These are phyloP conservation scores for Palaemon carinicauda DNA, from an alignment of 1,140 invertebrate species.

Conservation along the genomic window DNA sequence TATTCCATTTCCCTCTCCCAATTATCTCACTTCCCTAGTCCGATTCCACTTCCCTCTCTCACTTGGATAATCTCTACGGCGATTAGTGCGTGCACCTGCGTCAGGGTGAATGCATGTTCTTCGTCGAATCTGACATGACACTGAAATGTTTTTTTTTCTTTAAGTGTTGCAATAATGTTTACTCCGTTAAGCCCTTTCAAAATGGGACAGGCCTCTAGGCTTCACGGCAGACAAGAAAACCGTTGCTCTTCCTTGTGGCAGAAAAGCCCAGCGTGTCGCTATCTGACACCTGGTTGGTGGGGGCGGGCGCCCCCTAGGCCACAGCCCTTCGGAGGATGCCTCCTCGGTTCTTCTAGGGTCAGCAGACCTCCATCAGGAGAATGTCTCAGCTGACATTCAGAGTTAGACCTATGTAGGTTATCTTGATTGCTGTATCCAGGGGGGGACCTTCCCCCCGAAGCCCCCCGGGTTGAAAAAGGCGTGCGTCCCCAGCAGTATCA, in stretches of 20 bases:
- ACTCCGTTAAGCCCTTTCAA: neutral
- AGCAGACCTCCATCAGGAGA: neutral
- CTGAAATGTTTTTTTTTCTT: too few species aligned
- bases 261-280: slow-evolving; percentile 15
- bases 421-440: too few species aligned
- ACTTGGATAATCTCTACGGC: too few species aligned
- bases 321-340: neutral
- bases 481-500: slow-evolving; percentile 18
- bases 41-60: too few species aligned
- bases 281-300: slow-evolving; percentile 9
- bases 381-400: neutral
- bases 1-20: too few species aligned
- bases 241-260: slow-evolving; percentile 6
- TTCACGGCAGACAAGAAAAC: neutral
- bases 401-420: neutral
- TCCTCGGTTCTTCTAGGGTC: neutral
- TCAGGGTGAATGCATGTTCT: too few species aligned
- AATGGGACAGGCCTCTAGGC: neutral
- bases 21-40: too few species aligned
- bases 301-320: neutral
- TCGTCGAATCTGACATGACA: too few species aligned
- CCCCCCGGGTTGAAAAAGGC: neutral
- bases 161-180: too few species aligned
- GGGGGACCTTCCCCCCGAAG: too few species aligned
- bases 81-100: too few species aligned